Conservation (phyloP, 1,140 invertebrate species). For the Anoplolepis gracilipes region DNA sequence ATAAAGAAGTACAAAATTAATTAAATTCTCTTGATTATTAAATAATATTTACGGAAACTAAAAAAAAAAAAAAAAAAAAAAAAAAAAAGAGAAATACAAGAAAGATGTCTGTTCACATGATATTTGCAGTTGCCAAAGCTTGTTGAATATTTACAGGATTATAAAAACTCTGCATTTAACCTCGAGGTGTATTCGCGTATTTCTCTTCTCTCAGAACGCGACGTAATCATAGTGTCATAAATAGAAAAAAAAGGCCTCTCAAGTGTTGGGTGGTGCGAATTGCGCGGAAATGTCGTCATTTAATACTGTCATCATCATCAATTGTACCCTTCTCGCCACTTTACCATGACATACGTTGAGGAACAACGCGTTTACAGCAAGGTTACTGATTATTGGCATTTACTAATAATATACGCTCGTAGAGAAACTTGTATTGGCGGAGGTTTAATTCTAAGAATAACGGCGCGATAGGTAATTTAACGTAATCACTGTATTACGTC, state of each 20-base stretch:
- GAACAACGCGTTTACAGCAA: background rate
- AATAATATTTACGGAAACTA: background rate
- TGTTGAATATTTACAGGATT: background rate
- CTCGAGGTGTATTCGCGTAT: background rate
- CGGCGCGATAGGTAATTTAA: constrained; percentile 24
- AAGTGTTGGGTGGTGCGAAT: constrained; percentile 22
- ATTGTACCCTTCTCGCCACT: constrained; percentile 33
- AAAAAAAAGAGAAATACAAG: too few relatives aligned
- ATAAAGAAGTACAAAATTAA: background rate
- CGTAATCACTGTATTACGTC: constrained; percentile 43
- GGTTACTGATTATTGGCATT: constrained; percentile 30
- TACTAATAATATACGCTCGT: constrained; percentile 33
- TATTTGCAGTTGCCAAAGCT: background rate
- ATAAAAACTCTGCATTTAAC: constrained; percentile 6
- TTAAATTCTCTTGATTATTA: background rate
- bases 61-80: background rate
- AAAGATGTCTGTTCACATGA: background rate
- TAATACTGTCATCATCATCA: constrained; percentile 51
- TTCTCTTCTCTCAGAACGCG: background rate
- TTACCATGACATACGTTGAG: background rate
- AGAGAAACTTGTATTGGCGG: background rate
- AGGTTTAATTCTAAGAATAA: constrained; percentile 48
- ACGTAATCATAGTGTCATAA: constrained; percentile 16
- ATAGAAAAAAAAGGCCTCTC: background rate
- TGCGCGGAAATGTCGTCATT: constrained; percentile 38